Evolutionary conservation across 2,797 vertebrate species (phyloP), one percentile per base, ranked within the genome.

Genomic region (Apogon talboti): DNA sequence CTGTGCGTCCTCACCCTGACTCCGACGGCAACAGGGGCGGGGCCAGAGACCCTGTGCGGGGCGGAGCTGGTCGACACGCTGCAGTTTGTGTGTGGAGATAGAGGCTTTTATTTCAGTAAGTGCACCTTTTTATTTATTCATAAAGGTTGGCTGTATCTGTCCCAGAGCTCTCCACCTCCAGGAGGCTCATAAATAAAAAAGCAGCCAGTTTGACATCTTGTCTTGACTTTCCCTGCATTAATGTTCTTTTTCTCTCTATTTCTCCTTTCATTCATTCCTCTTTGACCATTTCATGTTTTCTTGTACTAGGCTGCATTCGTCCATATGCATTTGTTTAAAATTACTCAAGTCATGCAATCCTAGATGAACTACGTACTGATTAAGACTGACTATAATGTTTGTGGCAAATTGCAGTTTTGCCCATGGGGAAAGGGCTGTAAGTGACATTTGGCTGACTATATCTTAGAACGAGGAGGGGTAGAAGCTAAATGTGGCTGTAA

Each of bases 31-130:
- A 89, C 95, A 79, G 89, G 91, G 79, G 96, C 95, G 78, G 95
- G 94, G 45, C 94, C 95, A 0, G 97, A 99, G 94, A 99, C 97
- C 1, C 95, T 99, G 82, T 99, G 98, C 69, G 98, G 98, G 90
- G 97, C 98, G 85, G 98, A 99, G 93, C 91, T 99, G 90, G 98
- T 99, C 84, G 97, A 99, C 72, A 97, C 97, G 86, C 96, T 99
- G 90, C 98, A 99, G 92, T 99, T 99, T 78, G 96, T 99, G 85
- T 99, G 98, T 77, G 97, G 97, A 92, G 96, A 98, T 72, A 95
- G 97, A 93, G 98, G 98, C 91, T 99, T 99, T 94, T 99, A 99
- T 94, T 99, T 99, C 95, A 98, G 97, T 99, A 97, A 98, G 97
- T 99, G 91, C 92, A 94, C 89, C 85, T 93, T 92, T 89, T 95